Conservation (phyloP, 1,140 invertebrate species). For the Cyclina sinensis region DNA sequence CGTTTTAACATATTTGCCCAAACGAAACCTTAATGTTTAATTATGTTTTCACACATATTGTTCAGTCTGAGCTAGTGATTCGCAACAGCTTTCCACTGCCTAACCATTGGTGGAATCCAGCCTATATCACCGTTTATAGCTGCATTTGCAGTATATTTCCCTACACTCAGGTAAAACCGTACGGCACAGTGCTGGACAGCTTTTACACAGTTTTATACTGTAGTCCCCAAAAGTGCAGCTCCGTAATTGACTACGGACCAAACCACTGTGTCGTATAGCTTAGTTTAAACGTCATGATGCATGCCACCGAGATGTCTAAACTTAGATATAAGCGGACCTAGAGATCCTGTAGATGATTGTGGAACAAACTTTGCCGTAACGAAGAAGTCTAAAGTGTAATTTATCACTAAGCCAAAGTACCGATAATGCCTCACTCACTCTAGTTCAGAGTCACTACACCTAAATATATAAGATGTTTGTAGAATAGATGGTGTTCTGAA, state of each 20-base stretch:
- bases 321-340: conserved; percentile 25
- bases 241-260: conserved; percentile 46
- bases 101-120: neutral
- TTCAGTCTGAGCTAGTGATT: too few species aligned
- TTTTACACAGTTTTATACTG: conserved; percentile 14
- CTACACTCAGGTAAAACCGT: conserved; percentile 32
- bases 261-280: conserved; percentile 42
- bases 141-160: conserved; percentile 51
- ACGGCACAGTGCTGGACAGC: conserved; percentile 15
- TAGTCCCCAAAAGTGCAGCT: conserved; percentile 36
- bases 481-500: conserved; percentile 12
- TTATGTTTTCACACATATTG: too few species aligned
- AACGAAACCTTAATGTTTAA: too few species aligned
- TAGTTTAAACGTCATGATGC: neutral
- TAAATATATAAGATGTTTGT: neutral
- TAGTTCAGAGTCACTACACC: neutral
- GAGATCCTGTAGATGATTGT: neutral
- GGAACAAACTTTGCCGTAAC: conserved; percentile 4
- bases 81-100: too few species aligned
- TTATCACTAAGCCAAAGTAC: conserved; percentile 30
- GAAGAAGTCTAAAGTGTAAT: conserved; percentile 1
- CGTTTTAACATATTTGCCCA: too few species aligned
- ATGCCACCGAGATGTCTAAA: conserved; percentile 12
- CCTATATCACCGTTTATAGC: conserved; percentile 29
- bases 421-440: neutral